These are phyloP conservation scores for Oithona nana DNA, from an alignment of 2,888 invertebrate species.

Conservation along the genomic window DNA sequence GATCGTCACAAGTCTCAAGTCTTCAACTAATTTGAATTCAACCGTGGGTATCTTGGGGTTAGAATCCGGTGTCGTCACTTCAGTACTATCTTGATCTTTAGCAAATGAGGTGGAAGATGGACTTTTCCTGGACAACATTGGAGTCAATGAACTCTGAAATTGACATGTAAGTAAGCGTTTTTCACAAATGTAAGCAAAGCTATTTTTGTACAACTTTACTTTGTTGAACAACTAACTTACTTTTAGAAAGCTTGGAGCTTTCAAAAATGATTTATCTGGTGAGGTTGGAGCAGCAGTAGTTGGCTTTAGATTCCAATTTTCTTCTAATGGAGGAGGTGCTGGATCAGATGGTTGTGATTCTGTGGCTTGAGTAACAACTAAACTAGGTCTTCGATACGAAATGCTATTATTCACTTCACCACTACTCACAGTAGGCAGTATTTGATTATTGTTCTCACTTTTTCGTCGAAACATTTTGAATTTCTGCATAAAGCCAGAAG, in stretches of 20 bases:
- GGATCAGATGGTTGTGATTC: too few relatives aligned
- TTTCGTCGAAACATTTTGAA: neutral
- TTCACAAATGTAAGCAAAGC: too few relatives aligned
- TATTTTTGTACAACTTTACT: too few relatives aligned
- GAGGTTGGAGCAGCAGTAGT: too few relatives aligned
- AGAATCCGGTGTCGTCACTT: neutral
- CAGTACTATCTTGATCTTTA: neutral
- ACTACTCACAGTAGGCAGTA: too few relatives aligned
- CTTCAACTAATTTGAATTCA: conserved; percentile 14
- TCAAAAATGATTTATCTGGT: neutral
- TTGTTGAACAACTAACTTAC: too few relatives aligned
- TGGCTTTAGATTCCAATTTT: too few relatives aligned
- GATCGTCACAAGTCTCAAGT: conserved; percentile 45
- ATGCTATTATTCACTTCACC: neutral
- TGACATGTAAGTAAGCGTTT: too few relatives aligned
- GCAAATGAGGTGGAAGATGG: neutral
- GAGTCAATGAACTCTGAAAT: neutral
- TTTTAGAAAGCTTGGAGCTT: neutral
- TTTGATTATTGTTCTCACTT: neutral
- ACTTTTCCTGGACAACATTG: neutral
- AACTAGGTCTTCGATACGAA: neutral
- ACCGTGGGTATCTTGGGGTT: neutral
- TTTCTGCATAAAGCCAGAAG: neutral
- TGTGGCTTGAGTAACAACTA: neutral
- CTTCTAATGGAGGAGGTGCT: neutral